These are phyloP conservation scores for Caenorhabditis sp. DNA, from an alignment of 2,888 invertebrate genomes.

Conservation along the genomic window DNA sequence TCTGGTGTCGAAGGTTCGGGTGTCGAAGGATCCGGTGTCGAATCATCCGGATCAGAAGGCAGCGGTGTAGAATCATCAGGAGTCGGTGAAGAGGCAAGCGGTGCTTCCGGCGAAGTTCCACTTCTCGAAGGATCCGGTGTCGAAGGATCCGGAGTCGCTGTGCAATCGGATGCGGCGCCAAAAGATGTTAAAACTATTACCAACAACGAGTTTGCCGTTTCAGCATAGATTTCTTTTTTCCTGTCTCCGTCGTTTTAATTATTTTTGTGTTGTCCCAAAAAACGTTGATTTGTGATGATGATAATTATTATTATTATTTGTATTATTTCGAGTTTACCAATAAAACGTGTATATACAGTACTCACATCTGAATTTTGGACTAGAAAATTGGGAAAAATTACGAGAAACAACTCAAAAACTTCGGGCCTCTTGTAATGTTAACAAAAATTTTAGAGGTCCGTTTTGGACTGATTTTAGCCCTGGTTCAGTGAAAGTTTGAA, in stretches of 20 bases:
- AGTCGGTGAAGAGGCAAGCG: neutral
- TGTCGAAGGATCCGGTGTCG: neutral
- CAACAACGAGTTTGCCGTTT: neutral
- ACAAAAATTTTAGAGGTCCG: too few species aligned
- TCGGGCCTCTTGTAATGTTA: too few species aligned
- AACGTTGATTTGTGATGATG: too few species aligned
- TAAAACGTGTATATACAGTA: neutral
- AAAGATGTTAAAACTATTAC: neutral
- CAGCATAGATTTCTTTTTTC: neutral
- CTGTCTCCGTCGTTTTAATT: too few species aligned
- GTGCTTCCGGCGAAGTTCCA: neutral
- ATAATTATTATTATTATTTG: neutral
- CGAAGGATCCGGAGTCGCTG: neutral
- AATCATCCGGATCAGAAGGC: neutral
- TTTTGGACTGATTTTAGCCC: too few species aligned
- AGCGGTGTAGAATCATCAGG: neutral
- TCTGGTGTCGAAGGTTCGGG: too few species aligned
- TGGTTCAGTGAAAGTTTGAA: too few species aligned
- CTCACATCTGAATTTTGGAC: too few species aligned
- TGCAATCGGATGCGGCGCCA: neutral
- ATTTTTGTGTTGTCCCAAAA: neutral
- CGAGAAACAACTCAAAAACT: too few species aligned
- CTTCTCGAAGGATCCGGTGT: neutral
- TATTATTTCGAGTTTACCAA: neutral
- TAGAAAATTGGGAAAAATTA: too few species aligned